phyloP scores from a whole-genome alignment of 2,888 invertebrate genomes.

The Eupeodes latifasciatus region DNA sequence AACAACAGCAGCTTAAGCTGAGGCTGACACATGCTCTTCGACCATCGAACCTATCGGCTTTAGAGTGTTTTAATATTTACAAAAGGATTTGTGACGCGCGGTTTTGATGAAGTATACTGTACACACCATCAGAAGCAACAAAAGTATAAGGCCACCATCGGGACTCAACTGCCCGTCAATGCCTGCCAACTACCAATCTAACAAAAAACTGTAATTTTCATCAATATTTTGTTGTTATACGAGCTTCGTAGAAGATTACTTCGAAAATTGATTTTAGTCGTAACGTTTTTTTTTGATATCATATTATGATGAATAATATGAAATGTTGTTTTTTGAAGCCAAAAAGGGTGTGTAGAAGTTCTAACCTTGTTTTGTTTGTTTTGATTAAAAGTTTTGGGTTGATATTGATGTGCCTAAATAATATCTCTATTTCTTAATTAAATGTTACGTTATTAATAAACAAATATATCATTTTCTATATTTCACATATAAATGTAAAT shows the following conservation, averaged over 20 bases:
- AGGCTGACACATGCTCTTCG: constrained; percentile 61
- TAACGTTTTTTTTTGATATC: constrained; percentile 3
- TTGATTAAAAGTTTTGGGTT: not conserved
- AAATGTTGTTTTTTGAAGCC: not conserved
- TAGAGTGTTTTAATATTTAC: constrained; percentile 71
- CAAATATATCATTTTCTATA: not conserved
- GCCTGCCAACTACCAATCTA: not conserved
- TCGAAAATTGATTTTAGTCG: constrained; percentile 66
- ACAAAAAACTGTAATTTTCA: constrained; percentile 53
- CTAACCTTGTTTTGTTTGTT: constrained; percentile 11
- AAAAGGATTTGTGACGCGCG: constrained; percentile 67
- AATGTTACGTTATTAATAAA: constrained; percentile 49
- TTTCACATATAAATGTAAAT: constrained; percentile 17
- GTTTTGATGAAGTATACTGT: constrained; percentile 25
- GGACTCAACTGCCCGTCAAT: not conserved
- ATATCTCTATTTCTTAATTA: constrained; percentile 41
- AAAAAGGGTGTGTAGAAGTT: constrained; percentile 2
- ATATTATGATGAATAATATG: constrained; percentile 24
- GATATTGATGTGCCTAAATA: not conserved
- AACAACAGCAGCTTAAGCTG: not conserved
- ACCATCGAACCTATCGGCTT: constrained; percentile 39
- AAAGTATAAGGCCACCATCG: constrained; percentile 2
- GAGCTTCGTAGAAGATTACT: constrained; percentile 54
- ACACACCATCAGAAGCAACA: constrained; percentile 5
- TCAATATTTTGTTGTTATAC: constrained; percentile 58